These are phyloP conservation scores for Rhamphomyia laevipes DNA, from an alignment of 2,888 invertebrate species.

Conservation along the genomic window DNA sequence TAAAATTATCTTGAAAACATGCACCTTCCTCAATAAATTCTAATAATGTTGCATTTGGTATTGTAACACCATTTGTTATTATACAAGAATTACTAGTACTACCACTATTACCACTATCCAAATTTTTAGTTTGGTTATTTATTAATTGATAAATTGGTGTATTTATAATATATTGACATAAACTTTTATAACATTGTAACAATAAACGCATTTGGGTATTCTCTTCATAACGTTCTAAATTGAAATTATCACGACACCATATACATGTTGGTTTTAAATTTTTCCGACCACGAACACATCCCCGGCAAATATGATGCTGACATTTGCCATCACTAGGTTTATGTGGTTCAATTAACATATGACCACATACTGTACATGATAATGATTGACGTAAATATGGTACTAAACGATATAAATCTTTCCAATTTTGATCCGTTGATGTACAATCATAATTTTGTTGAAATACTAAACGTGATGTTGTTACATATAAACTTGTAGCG, in stretches of 20 bases:
- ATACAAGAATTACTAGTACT: conserved; percentile 32
- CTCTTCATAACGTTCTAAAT: conserved; percentile 67
- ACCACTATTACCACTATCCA: conserved; percentile 42
- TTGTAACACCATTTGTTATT: conserved; percentile 13
- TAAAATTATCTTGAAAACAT: conserved; percentile 62
- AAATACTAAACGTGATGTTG: conserved; percentile 26
- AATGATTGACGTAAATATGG: conserved; percentile 77
- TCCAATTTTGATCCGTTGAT: conserved; percentile 55
- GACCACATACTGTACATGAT: conserved; percentile 81
- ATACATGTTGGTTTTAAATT: conserved; percentile 72
- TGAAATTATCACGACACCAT: conserved; percentile 73
- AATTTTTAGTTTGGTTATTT: conserved; percentile 22
- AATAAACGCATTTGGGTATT: conserved; percentile 70
- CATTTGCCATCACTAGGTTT: conserved; percentile 67
- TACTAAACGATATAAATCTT: conserved; percentile 69
- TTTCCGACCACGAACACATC: conserved; percentile 74
- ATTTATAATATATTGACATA: conserved; percentile 71
- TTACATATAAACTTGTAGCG: conserved; percentile 27
- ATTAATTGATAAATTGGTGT: conserved; percentile 49
- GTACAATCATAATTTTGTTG: conserved; percentile 16
- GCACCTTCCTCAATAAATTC: conserved; percentile 72
- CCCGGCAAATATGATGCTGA: conserved; percentile 79
- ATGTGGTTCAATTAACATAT: conserved; percentile 68
- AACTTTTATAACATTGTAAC: conserved; percentile 76
- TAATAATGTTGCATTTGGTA: conserved; percentile 47